Evolutionary conservation across 2,113 vertebrate genomes (phyloP).

Genomic region (Rhea pennata): DNA sequence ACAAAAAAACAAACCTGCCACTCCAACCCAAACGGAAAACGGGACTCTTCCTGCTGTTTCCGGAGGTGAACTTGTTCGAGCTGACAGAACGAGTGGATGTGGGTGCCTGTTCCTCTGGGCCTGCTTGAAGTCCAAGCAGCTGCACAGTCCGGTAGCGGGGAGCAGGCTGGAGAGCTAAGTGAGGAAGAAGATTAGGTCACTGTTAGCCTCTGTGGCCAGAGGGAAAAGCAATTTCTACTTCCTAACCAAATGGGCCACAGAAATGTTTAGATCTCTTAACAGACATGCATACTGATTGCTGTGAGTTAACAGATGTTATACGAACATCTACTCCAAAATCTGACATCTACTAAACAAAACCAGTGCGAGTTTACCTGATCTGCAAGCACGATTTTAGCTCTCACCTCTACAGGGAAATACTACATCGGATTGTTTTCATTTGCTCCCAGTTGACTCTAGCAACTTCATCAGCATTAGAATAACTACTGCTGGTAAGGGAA

Average conservation of each 20-base stretch:
- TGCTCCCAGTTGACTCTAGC: background rate
- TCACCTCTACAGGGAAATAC: background rate
- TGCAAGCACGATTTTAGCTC: background rate
- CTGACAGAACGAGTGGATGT: background rate
- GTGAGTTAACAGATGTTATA: background rate
- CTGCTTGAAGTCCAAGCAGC: background rate
- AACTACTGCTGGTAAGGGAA: background rate
- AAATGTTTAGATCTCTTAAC: background rate
- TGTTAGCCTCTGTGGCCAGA: background rate
- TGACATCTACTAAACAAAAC: background rate
- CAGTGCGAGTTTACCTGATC: background rate
- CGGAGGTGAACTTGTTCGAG: background rate
- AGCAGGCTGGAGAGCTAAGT: rapidly evolving
- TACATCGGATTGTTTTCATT: background rate
- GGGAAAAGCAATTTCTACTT: background rate
- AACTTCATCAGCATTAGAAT: background rate
- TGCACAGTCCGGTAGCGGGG: background rate
- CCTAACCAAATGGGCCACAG: background rate
- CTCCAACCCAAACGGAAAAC: background rate
- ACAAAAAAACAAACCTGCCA: background rate
- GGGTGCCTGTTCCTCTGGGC: background rate
- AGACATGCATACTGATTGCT: background rate
- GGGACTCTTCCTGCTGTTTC: background rate
- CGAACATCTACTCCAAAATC: background rate
- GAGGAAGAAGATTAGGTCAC: background rate